These are phyloP conservation scores for Scomber japonicus DNA, from an alignment of 2,113 vertebrate species.

Conservation along the genomic window DNA sequence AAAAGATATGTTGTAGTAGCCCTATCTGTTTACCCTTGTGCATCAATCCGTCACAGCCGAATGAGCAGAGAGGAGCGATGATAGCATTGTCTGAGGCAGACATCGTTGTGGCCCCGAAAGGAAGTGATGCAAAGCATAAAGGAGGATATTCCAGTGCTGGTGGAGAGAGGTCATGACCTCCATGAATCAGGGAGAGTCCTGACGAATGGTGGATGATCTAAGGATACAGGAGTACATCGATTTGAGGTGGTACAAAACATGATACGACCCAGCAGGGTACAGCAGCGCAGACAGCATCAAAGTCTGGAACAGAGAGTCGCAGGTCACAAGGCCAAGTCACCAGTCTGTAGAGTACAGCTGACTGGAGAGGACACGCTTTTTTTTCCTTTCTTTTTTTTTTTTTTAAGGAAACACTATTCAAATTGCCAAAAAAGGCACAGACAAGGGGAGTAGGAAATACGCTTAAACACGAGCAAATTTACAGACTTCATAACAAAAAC, in stretches of 20 bases:
- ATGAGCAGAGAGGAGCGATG: conserved; percentile 57
- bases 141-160: conserved; percentile 28
- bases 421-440: neutral
- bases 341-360: neutral
- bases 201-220: conserved; percentile 47
- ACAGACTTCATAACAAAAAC: conserved; percentile 14
- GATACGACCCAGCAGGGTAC: conserved; percentile 52
- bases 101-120: conserved; percentile 59
- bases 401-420: neutral
- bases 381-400: neutral
- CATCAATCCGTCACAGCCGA: conserved; percentile 71
- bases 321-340: conserved; percentile 34
- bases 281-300: conserved; percentile 42
- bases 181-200: conserved; percentile 35
- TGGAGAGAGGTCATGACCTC: conserved; percentile 69
- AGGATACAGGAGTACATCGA: conserved; percentile 56
- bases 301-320: conserved; percentile 35
- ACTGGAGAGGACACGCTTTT: neutral
- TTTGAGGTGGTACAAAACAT: conserved; percentile 53
- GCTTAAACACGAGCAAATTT: conserved; percentile 44
- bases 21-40: conserved; percentile 68
- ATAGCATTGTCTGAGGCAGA: conserved; percentile 65
- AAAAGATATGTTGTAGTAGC: conserved; percentile 60
- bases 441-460: conserved; percentile 25
- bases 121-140: conserved; percentile 65